Evolutionary conservation across 2,888 invertebrate genomes (phyloP).

Genomic region (Hetaerina titia): DNA sequence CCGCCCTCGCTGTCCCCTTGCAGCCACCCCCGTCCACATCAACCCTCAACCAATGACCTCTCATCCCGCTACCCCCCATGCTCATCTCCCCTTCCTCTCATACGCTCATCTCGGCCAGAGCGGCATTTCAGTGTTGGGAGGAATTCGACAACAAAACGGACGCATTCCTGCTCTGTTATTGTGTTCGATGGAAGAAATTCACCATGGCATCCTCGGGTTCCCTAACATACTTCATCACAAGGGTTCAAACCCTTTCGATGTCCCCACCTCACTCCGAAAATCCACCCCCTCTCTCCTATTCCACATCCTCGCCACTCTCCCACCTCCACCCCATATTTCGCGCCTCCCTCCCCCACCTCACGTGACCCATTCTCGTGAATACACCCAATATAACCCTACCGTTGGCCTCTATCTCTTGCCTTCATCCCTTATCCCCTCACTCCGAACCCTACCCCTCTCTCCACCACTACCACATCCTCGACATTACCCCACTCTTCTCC

Average conservation of each 20-base stretch:
- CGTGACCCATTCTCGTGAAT: not conserved
- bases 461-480: not conserved
- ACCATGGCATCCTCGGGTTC: conserved; percentile 21
- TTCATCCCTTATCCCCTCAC: not conserved
- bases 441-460: not conserved
- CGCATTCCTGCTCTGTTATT: conserved; percentile 39
- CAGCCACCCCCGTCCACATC: no score
- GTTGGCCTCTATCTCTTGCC: not conserved
- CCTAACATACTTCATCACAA: not conserved
- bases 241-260: not conserved
- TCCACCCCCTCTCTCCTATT: not conserved
- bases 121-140: not conserved
- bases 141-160: conserved; percentile 46
- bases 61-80: no score
- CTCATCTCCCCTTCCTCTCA: no score
- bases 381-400: not conserved
- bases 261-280: not conserved
- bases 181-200: conserved; percentile 27
- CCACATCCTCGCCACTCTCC: not conserved
- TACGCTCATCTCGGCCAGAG: not conserved
- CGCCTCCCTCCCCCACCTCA: not conserved
- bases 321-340: not conserved
- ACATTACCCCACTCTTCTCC: not conserved
- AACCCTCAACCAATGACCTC: no score
- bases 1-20: not conserved